Base-by-base conservation (phyloP, 2,888 invertebrate species). In the Drosophila paranaensis region DNA sequence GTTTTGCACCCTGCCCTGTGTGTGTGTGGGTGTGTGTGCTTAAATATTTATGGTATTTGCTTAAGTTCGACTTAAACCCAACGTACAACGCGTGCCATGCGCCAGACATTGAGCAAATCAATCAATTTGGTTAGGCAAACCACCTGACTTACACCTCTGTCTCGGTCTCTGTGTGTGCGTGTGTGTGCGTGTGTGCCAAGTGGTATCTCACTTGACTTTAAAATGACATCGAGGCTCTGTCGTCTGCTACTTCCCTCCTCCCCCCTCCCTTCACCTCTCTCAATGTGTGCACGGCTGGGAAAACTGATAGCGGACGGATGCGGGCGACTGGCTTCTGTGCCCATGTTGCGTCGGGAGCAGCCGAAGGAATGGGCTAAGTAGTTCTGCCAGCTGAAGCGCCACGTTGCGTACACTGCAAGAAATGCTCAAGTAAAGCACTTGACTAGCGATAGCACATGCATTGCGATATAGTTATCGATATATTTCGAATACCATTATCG, bases 141-240 rank as follows among this genome's bases (percentile, higher is more conserved):
- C 60, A 64, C 42, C 66, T 71, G 68, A 48, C 61, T 60, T 60
- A 54, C 54, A 40, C 40, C 37, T 39, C 39, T 30, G 39, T 27
- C 14, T 55, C 48, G 2, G 6, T 30, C 48, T 6, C 30, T 48
- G 6, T 16, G 16, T 16, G 16, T 16, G 16, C 16, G 37, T n/a
- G 16, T 16, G 16, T 25, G 37, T n/a, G 37, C 56, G 65, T 56
- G 72, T 50, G 43, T 62, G 57, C 68, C 79, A 80, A 78, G 78
- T 86, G 67, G 68, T 61, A 60, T 66, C 78, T 65, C 76, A 79
- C 82, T 82, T 86, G 82, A 79, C 86, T 83, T 83, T 83, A 82
- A 82, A 83, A 83, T 86, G 74, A 69, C 83, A 80, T 68, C 82
- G 55, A 72, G 64, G 60, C 62, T 69, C 65, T 58, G 35, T 54